Evolutionary conservation across 2,113 vertebrate genomes (phyloP).

Genomic region (Phylloscopus trochiloides): DNA sequence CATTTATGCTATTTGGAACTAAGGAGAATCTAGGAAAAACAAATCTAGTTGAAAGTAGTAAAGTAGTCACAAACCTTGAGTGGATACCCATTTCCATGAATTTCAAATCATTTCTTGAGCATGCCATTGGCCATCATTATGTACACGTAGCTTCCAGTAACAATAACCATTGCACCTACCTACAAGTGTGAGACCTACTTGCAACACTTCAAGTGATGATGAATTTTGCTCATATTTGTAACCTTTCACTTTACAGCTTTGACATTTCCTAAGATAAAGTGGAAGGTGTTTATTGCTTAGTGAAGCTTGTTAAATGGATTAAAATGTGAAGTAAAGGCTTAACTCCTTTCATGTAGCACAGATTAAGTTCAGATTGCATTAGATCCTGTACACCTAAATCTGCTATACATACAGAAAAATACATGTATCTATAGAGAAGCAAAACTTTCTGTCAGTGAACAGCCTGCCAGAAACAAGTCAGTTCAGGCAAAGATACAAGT

Average conservation of each 20-base stretch:
- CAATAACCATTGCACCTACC: background rate
- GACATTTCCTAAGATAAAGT: background rate
- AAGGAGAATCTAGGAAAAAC: background rate
- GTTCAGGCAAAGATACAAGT: constrained; percentile 68
- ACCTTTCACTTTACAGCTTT: background rate
- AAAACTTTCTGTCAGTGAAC: constrained; percentile 28
- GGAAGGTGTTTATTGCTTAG: background rate
- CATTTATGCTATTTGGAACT: background rate
- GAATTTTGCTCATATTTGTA: background rate
- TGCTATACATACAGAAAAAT: background rate
- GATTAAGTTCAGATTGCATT: background rate
- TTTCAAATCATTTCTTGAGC: background rate
- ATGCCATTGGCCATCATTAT: background rate
- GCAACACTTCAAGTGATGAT: background rate
- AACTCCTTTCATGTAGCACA: background rate
- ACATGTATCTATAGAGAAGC: background rate
- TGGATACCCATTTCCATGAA: background rate
- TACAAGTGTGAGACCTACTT: background rate
- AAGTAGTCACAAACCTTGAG: background rate
- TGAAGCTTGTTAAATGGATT: constrained; percentile 18
- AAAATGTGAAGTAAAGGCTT: background rate
- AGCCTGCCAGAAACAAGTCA: constrained; percentile 69
- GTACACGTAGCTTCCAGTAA: background rate
- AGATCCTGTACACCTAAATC: background rate
- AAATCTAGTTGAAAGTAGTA: background rate